Percentiles rank a stretch among this genome's conserved stretches.
These are phyloP conservation scores for Cyprinus carpio DNA, from an alignment of 2,113 vertebrate genomes.

Conservation along the genomic window DNA sequence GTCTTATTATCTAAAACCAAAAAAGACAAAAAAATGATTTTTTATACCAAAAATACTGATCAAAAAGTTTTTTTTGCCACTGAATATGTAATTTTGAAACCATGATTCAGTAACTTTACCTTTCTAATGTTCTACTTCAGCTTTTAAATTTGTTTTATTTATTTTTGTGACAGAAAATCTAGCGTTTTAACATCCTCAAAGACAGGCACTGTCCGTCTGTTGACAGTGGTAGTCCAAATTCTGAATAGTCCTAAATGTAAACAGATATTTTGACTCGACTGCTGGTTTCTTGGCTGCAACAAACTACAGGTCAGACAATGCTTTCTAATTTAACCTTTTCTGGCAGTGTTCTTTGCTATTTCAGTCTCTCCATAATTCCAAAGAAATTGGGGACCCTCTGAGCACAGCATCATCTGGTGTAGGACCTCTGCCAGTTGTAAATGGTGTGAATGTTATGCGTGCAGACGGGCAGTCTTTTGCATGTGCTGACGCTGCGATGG, in stretches of 20 bases:
- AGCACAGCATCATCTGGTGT: slow-evolving; percentile 73
- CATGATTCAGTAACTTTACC: not conserved
- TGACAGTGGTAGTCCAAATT: not conserved
- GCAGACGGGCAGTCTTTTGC: slow-evolving; percentile 74
- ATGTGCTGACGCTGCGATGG: slow-evolving; percentile 75
- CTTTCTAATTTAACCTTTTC: not conserved
- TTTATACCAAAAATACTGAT: not conserved
- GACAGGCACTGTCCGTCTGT: not conserved
- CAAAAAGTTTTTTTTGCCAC: not conserved
- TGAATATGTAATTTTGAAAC: not conserved
- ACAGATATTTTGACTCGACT: not conserved
- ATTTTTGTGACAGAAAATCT: not conserved
- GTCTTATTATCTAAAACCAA: not conserved
- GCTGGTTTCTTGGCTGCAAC: not conserved
- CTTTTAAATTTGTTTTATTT: not conserved
- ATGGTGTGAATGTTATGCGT: slow-evolving; percentile 81
- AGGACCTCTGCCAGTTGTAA: slow-evolving; percentile 83
- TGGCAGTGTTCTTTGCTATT: slow-evolving; percentile 18
- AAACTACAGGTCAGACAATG: not conserved
- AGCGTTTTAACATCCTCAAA: not conserved
- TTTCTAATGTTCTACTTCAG: not conserved
- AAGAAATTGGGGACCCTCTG: not conserved
- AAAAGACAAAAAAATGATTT: not conserved
- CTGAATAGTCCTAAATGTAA: not conserved
- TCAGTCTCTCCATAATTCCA: not conserved